These are phyloP conservation scores for Chorisops tibialis DNA, from an alignment of 2,888 invertebrate genomes.

Conservation along the genomic window DNA sequence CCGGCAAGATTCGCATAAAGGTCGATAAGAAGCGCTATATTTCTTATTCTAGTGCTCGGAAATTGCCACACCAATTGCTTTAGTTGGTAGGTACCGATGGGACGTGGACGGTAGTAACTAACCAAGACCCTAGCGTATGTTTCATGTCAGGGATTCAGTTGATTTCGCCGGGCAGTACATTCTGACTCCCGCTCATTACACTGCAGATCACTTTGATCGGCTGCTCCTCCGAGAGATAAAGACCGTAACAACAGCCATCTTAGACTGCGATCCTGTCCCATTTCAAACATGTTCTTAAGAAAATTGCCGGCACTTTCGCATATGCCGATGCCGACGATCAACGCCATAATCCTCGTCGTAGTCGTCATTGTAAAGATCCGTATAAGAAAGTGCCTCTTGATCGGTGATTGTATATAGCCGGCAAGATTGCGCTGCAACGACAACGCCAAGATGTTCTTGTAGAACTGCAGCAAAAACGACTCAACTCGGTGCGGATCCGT, in stretches of 20 bases:
- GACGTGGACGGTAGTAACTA: slow-evolving; percentile 2
- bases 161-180: neutral
- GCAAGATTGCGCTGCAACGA: too few relatives aligned
- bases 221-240: neutral
- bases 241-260: neutral
- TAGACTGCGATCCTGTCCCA: neutral
- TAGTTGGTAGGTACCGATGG: slow-evolving; percentile 2
- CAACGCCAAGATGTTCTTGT: too few relatives aligned
- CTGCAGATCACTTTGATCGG: neutral
- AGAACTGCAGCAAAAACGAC: neutral
- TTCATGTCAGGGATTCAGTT: neutral
- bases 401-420: too few relatives aligned
- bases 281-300: slow-evolving; percentile 21
- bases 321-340: neutral
- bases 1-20: neutral
- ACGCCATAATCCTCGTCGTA: too few relatives aligned
- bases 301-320: slow-evolving; percentile 20
- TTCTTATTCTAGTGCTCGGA: neutral
- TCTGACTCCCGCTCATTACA: slow-evolving; percentile 13
- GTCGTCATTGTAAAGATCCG: too few relatives aligned
- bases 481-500: neutral
- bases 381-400: neutral
- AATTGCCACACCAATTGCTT: neutral
- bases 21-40: neutral
- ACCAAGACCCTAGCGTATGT: neutral